These are phyloP conservation scores for Acanthornis magna DNA, from an alignment of 2,797 vertebrate genomes.

Conservation along the genomic window DNA sequence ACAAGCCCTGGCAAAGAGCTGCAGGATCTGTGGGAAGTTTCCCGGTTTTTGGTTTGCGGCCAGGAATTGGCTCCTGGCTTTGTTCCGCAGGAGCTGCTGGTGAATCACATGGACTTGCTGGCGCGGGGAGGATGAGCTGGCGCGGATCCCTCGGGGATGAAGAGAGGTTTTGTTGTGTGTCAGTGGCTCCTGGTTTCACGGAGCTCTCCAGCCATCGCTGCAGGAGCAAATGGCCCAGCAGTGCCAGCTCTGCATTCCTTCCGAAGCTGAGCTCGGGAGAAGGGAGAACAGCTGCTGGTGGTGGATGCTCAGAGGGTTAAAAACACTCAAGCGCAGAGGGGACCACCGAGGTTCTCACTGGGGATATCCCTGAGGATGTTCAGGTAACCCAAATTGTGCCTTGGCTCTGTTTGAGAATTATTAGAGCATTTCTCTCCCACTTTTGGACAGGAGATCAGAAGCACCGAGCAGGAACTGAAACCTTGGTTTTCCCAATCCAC, in stretches of 20 bases:
- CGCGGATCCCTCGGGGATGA: slow-evolving; percentile 29
- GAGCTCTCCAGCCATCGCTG: background rate
- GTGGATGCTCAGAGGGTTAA: background rate
- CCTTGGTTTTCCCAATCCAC: background rate
- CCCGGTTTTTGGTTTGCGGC: background rate
- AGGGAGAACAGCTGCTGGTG: background rate
- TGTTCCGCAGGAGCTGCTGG: slow-evolving; percentile 49
- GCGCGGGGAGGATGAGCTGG: slow-evolving; percentile 44
- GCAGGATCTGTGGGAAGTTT: background rate
- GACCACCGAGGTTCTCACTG: background rate
- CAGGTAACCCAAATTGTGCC: background rate
- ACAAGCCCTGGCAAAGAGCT: background rate
- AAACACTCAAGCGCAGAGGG: background rate
- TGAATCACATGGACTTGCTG: slow-evolving; percentile 54
- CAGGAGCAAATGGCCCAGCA: background rate
- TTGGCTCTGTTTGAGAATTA: background rate
- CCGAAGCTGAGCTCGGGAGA: background rate
- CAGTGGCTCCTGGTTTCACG: background rate
- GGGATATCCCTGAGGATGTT: background rate
- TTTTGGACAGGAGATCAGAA: background rate
- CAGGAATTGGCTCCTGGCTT: background rate
- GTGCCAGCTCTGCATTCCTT: background rate
- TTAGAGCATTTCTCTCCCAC: background rate
- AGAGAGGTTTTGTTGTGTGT: slow-evolving; percentile 53
- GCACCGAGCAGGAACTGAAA: background rate